A percentile compares a stretch with the other conserved stretches of the same genome.
phyloP scores from a whole-genome alignment of 2,113 vertebrate genomes.

The Camelus dromedarius region DNA sequence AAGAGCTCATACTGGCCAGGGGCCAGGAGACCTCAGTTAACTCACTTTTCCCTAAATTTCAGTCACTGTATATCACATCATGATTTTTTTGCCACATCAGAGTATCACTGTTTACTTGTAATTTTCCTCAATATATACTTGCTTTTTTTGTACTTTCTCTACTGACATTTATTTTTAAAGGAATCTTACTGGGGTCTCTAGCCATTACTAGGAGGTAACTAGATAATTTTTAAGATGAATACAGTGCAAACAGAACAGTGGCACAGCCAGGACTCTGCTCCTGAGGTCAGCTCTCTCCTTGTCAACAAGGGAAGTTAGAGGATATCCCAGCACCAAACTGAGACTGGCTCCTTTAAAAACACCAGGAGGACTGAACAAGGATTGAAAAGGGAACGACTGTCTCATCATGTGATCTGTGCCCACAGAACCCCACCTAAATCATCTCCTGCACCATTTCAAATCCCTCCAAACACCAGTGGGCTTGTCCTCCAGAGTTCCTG shows the following conservation, averaged over 20 bases:
- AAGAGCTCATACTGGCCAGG: background rate
- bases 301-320: background rate
- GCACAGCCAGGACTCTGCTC: background rate
- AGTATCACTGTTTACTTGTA: background rate
- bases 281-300: background rate
- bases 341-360: background rate
- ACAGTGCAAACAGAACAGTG: background rate
- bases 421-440: background rate
- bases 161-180: background rate
- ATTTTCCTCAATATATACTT: slow-evolving; percentile 29
- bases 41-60: background rate
- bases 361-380: background rate
- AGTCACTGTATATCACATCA: background rate
- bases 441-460: background rate
- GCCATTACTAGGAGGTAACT: background rate
- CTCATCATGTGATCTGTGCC: background rate
- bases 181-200: slow-evolving; percentile 17
- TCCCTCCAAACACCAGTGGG: background rate
- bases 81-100: background rate
- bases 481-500: background rate
- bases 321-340: background rate
- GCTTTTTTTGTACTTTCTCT: background rate
- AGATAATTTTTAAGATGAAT: background rate
- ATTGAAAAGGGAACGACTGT: background rate
- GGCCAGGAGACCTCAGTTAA: background rate